Conservation (phyloP, 2,888 invertebrate genomes). For the Lasiommata megera region DNA sequence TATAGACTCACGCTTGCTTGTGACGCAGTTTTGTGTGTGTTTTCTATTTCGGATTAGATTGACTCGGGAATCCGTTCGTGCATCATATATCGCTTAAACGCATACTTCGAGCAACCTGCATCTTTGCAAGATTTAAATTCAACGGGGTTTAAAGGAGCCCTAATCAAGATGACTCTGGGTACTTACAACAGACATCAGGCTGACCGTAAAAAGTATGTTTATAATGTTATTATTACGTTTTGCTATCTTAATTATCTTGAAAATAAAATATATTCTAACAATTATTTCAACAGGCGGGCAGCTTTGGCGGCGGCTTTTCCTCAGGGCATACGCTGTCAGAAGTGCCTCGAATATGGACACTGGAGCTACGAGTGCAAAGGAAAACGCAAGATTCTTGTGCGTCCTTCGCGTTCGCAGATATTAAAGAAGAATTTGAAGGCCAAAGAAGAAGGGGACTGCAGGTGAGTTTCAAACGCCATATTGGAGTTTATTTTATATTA, state of each 20-base stretch:
- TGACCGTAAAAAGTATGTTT: conserved; percentile 64
- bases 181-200: conserved; percentile 75
- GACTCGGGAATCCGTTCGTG: conserved; percentile 39
- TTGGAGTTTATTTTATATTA: background rate
- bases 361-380: conserved; percentile 97
- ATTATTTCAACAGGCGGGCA: conserved; percentile 66
- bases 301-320: conserved; percentile 85
- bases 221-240: background rate
- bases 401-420: conserved; percentile 91
- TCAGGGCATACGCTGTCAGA: conserved; percentile 92
- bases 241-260: background rate
- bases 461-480: conserved; percentile 40
- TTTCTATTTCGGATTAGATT: conserved; percentile 30
- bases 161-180: conserved; percentile 64
- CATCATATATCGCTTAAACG: conserved; percentile 18
- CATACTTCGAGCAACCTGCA: conserved; percentile 7
- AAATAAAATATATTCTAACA: conserved; percentile 14
- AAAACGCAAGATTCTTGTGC: conserved; percentile 92
- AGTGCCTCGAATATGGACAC: conserved; percentile 95
- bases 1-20: conserved; percentile 32
- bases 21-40: conserved; percentile 27
- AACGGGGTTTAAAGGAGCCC: background rate
- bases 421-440: conserved; percentile 84
- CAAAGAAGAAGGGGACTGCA: conserved; percentile 61
- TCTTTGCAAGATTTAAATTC: background rate